Evolutionary conservation across 2,888 invertebrate genomes (phyloP), one percentile per base, ranked within the genome.

Genomic region (Cyaniris semiargus): DNA sequence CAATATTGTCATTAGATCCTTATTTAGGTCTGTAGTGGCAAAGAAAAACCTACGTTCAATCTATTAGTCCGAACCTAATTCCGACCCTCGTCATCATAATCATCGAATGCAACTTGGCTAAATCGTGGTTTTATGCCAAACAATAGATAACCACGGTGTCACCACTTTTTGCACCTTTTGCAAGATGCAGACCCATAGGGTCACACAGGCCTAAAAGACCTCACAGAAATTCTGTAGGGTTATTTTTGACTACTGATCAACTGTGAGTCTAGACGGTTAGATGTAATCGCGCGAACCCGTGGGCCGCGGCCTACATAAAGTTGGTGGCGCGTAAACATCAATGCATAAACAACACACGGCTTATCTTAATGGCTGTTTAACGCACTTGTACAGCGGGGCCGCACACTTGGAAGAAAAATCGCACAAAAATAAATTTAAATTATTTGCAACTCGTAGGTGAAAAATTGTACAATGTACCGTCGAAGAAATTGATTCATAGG

Each of bases 281-380:
- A 60, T 23, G 23, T 60, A 60, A 60, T 60, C 60, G 60, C 27
- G 3, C 44, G 13, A 60, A 66, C 27, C 27, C 27, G 1, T 66
- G 66, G 66, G 27, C 66, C 66, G 21, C 8, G 21, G 58, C 58
- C 21, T 58, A 21, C 21, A 66, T 18, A 66, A 66, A 66, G 66
- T 66, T 66, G 31, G 27, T 21, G 66, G 27, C 4, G 66, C 66
- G 66, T 27, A 66, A 66, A 66, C 66, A 66, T 66, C 66, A 27
- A 66, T 18, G 66, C 27, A 66, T 27, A 66, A 66, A 66, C 66
- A 66, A 66, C 23, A 31, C 66, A 66, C 66, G 15, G 66, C 66
- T 66, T 66, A 66, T 66, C 66, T 66, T 66, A 66, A 66, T 66
- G 66, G 66, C 66, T 66, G 66, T 66, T 66, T 66, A 66, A 66